Conservation (phyloP, 2,113 vertebrate genomes). For the Bubo blakistoni region DNA sequence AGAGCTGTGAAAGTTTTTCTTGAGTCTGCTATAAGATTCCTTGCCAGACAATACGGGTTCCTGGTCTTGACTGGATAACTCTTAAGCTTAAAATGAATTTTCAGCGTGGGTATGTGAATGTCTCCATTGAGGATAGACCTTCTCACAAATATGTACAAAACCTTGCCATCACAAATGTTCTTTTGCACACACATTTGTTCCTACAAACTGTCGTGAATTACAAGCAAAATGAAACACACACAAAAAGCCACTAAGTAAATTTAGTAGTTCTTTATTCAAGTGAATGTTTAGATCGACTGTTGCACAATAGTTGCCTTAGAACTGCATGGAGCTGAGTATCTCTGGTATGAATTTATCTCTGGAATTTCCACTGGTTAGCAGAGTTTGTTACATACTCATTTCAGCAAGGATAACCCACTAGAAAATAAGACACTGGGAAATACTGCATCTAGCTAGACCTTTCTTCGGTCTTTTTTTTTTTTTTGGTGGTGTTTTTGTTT, state of each 20-base stretch:
- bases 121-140: neutral
- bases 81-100: neutral
- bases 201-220: neutral
- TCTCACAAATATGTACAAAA: neutral
- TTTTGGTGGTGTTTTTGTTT: neutral
- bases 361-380: slow-evolving; percentile 10
- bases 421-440: slow-evolving; percentile 9
- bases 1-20: neutral
- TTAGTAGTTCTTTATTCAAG: neutral
- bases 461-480: neutral
- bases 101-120: neutral
- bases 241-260: neutral
- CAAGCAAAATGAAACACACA: neutral
- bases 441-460: neutral
- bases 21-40: neutral
- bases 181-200: neutral
- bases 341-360: slow-evolving; percentile 22
- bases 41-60: neutral
- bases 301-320: neutral
- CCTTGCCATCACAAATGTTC: neutral
- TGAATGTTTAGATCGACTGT: neutral
- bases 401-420: neutral
- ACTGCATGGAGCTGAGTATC: neutral
- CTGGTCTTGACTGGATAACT: neutral
- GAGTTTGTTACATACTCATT: neutral